Base-by-base conservation (phyloP, 2,888 invertebrate genomes). In the Panzeria rudis region DNA sequence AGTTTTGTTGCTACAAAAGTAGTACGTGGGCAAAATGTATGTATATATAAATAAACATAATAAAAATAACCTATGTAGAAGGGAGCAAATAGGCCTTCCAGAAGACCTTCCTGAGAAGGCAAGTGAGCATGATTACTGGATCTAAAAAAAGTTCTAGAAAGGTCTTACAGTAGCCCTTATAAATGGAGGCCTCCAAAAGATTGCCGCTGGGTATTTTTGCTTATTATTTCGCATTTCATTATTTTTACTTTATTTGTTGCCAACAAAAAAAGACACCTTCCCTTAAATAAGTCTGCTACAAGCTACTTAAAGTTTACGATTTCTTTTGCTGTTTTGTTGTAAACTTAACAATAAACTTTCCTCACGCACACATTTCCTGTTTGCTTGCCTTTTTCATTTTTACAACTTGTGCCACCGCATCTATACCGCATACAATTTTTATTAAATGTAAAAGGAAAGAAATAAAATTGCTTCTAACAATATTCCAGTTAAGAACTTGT, bases 361-460 rank as follows among this genome's bases (percentile, higher is more conserved):
- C 78, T 59, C 85, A 85, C 85, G 85, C 85, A 85, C 85, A 85
- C 75, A 71, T 82, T 78, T 85, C 85, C 85, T 71, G 59, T 44
- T 5, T 2, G 56, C 20, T 23, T 41, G 62, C 47, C 66, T 69
- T 68, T 35, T 23, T 32, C 15, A 38, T 47, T 56, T 69, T 50
- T 50, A 15, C 15, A 59, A 69, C n/a, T 73, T 79, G 20, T 73
- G 61, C 52, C 75, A 56, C 61, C 25, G 17, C n/a, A 25, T 52
- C 25, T 32, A 20, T 61, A 25, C 13, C 47, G 1, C 35, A 52
- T 20, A 72, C 29, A 44, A 32, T 23, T 54, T 23, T 38, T 68
- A 8, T 25, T 52, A 32, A 66, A 66, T 38, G 15, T 54, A 44
- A 64, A 50, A 62, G 25, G 69, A 64, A 41, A 69, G 61, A 54